Conservation (phyloP, 1,140 invertebrate species). For the Drosophila nikananu region DNA sequence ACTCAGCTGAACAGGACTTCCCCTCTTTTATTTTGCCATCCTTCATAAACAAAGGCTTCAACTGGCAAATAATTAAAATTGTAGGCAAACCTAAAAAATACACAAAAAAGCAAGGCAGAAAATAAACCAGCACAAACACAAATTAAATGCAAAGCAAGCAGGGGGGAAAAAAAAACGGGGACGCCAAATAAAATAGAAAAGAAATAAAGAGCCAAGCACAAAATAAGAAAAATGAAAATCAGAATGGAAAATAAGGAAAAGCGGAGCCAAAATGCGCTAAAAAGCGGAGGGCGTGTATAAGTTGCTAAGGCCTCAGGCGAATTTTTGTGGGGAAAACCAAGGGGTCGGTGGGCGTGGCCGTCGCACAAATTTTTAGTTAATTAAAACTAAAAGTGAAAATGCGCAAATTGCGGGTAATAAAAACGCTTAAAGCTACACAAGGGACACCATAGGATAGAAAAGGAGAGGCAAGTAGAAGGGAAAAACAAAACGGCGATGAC, state of each 20-base stretch:
- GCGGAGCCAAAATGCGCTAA: slow-evolving; percentile 1
- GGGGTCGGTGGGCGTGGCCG: slow-evolving; percentile 20
- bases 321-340: slow-evolving; percentile 18
- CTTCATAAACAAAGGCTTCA: slow-evolving; percentile 42
- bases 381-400: slow-evolving; percentile 82
- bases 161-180: slow-evolving; percentile 41
- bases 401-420: slow-evolving; percentile 79
- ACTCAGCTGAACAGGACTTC: slow-evolving; percentile 24
- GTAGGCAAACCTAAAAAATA: slow-evolving; percentile 53
- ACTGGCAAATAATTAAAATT: slow-evolving; percentile 76
- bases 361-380: slow-evolving; percentile 75
- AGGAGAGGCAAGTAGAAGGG: slow-evolving; percentile 4
- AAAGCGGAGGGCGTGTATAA: slow-evolving; percentile 14
- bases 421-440: slow-evolving; percentile 60
- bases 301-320: slow-evolving; percentile 31
- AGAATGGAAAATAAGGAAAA: slow-evolving; percentile 28
- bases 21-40: not conserved
- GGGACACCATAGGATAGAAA: slow-evolving; percentile 7
- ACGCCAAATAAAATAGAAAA: slow-evolving; percentile 70
- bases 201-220: slow-evolving; percentile 32
- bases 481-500: slow-evolving; percentile 33
- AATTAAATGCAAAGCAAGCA: slow-evolving; percentile 64
- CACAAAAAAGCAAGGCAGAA: slow-evolving; percentile 35
- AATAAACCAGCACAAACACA: slow-evolving; percentile 62
- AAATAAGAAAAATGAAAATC: slow-evolving; percentile 49